Conservation (phyloP, 2,888 invertebrate genomes). For the Disparrhopalites patrizii region DNA sequence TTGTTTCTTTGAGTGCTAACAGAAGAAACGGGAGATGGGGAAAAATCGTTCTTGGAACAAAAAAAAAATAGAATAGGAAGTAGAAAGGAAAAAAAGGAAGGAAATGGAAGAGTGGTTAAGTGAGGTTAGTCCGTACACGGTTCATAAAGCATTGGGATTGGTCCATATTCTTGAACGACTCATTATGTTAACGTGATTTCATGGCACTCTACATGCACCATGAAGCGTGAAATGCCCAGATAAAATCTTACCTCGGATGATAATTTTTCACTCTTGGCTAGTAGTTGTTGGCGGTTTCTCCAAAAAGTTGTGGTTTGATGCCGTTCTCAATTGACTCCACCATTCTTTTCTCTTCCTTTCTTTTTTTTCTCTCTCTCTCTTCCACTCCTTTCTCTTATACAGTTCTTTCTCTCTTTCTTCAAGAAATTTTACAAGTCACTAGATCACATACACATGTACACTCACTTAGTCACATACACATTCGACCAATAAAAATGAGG, state of each 20-base stretch:
- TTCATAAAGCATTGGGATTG: conserved; percentile 48
- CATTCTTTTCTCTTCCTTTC: too few relatives aligned
- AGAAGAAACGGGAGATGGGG: background rate
- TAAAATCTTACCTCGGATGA: conserved; percentile 46
- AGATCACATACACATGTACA: conserved; percentile 6
- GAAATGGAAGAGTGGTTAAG: conserved; percentile 30
- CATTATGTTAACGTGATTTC: conserved; percentile 49
- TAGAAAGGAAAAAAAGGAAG: conserved; percentile 3
- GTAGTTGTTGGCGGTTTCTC: conserved; percentile 24
- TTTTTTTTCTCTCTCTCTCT: conserved; percentile 24
- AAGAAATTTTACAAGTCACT: conserved; percentile 30
- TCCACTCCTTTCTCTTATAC: too few relatives aligned
- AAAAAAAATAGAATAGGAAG: conserved; percentile 1
- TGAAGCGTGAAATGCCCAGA: conserved; percentile 47
- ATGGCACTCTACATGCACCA: conserved; percentile 46
- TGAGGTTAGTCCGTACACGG: conserved; percentile 41
- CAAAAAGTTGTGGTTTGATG: conserved; percentile 10
- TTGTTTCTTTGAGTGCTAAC: too few relatives aligned
- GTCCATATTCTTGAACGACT: conserved; percentile 48
- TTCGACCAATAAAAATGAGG: too few relatives aligned
- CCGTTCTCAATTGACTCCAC: conserved; percentile 25
- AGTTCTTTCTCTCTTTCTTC: conserved; percentile 23
- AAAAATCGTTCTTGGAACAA: background rate
- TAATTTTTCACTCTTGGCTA: conserved; percentile 39
- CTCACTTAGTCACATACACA: too few relatives aligned